Percentiles rank a stretch among this genome's conserved stretches.
Conservation (phyloP, 2,113 vertebrate species). For the Eptesicus fuscus region DNA sequence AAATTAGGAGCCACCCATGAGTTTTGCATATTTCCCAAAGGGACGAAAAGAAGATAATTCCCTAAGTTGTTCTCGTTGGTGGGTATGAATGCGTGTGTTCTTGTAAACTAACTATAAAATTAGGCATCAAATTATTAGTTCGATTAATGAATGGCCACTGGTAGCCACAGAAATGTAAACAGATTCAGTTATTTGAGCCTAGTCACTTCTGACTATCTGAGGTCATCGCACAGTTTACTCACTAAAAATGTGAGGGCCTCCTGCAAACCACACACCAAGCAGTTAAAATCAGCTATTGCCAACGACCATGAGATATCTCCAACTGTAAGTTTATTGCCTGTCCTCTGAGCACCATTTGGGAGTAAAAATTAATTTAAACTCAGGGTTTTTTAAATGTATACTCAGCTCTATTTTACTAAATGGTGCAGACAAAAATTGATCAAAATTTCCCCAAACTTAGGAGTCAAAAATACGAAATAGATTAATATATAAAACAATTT, state of each 20-base stretch:
- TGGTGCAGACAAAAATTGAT: not conserved
- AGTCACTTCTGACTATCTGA: not conserved
- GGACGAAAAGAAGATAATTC: not conserved
- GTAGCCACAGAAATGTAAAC: not conserved
- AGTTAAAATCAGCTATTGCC: not conserved
- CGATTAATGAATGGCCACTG: not conserved
- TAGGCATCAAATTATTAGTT: not conserved
- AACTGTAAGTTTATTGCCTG: not conserved
- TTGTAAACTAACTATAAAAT: not conserved
- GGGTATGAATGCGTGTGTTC: not conserved
- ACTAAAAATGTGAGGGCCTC: not conserved
- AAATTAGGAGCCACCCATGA: not conserved
- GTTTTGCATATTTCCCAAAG: not conserved
- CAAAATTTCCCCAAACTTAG: not conserved
- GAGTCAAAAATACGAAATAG: not conserved
- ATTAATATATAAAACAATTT: not conserved
- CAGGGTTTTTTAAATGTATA: not conserved
- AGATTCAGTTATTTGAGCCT: not conserved
- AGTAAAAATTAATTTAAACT: constrained; percentile 1
- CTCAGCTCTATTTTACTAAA: not conserved
- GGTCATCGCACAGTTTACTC: not conserved
- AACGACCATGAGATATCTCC: not conserved
- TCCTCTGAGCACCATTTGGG: not conserved
- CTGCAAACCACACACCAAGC: not conserved
- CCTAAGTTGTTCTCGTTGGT: not conserved